Evolutionary conservation across 2,797 vertebrate genomes (phyloP), one percentile per base, ranked within the genome.

Genomic region (Triplophysa bombifrons): DNA sequence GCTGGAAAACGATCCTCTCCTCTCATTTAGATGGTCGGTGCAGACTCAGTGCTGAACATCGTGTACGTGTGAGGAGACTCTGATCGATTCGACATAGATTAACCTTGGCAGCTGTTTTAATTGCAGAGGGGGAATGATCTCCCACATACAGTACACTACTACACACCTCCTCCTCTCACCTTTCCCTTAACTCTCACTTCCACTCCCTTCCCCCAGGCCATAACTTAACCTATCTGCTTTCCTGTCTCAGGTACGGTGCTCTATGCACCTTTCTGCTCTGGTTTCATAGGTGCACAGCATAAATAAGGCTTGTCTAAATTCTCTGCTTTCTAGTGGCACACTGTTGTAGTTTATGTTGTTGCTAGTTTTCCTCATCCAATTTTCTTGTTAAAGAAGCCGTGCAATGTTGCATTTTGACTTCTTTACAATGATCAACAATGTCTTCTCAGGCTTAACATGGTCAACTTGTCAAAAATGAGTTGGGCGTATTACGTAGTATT

Each of bases 51-150:
- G 19, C 70, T 80, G 77, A 61, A 46, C 44, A 41, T 61, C 63
- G 56, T 76, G 77, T 48, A 67, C 41, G 50, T 68, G 64, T 58
- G 74, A 74, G 69, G 63, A 72, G 66, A 68, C 78, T 68, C 74
- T 69, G 74, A 84, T 82, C 78, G 84, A 86, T 85, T 79, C 84
- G 76, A 58, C 65, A 75, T 84, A 66, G 68, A 84, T 84, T 80
- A 78, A 75, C 77, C 74, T 67, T 79, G 74, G 61, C 81, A 83
- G 80, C 44, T 83, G 79, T 73, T 87, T 77, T 81, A 87, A 85
- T 84, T 86, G 74, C 46, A 56, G 48, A 58, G 44, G 60, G 72
- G 66, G 71, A 80, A 82, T 80, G 77, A 80, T 76, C 66, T 82
- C 69, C 64, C 84, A 70, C n/a, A 64, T 60, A 53, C 38, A 10